Evolutionary conservation across 2,113 vertebrate species (phyloP), one percentile per base, ranked within the genome.

Genomic region (Perca schrenkii): DNA sequence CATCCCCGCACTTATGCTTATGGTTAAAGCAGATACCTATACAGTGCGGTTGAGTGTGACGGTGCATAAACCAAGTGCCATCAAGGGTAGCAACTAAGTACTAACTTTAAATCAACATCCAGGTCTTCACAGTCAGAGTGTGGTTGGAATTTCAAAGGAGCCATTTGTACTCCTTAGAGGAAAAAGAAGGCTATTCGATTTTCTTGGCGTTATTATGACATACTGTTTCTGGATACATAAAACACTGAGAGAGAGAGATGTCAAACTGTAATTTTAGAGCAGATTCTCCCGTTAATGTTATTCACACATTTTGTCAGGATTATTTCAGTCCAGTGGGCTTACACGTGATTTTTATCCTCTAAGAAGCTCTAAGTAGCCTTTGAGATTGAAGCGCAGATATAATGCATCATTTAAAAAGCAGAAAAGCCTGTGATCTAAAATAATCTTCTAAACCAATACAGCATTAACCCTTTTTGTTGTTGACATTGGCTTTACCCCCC

Each of bases 261-360:
- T 88, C 83, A 49, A 79, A 82, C 66, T 57, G 74, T 81, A 83
- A 79, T 82, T 82, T 90, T 80, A 76, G 63, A 78, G 69, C 74
- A 74, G 72, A 67, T 70, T 65, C 25, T 82, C 62, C n/a, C 68
- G 58, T 61, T 74, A 68, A 81, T 84, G 79, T 70, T 73, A 63
- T 90, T 90, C 78, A 61, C 79, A 85, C 81, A 46, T 90, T 91
- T 82, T 34, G 50, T 62, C 14, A 0, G 58, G 70, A 80, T 75
- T 43, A 28, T 46, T 34, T 75, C 53, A 16, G 84, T 81, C 82
- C 69, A 15, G 56, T 46, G 73, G 31, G 85, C n/a, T 57, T 69
- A 62, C 50, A 46, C 31, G 19, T 54, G 71, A 71, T 68, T 74
- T 76, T 77, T 50, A 72, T 85, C 64, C 83, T 82, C 67, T 22